Conservation (phyloP, 2,797 vertebrate genomes). For the Tenualosa thibaudeaui region DNA sequence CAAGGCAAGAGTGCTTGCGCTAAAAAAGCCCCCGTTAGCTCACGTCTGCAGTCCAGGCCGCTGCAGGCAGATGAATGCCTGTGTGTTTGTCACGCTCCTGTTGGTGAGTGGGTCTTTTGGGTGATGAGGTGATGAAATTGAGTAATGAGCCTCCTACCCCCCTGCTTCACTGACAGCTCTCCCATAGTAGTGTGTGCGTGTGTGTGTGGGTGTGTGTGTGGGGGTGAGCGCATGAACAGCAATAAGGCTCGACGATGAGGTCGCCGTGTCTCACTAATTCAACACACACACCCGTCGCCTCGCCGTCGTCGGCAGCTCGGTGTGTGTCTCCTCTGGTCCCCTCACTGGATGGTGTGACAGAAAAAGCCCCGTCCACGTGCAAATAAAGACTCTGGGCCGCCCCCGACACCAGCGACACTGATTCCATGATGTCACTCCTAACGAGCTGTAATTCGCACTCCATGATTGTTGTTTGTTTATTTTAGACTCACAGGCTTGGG, state of each 20-base stretch:
- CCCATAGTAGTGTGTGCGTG: too few relatives aligned
- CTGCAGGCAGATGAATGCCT: not conserved
- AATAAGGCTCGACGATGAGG: not conserved
- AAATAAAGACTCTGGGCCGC: not conserved
- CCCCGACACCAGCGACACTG: too few relatives aligned
- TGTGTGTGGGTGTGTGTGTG: not conserved
- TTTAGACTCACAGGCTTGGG: not conserved
- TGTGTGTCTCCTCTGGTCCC: not conserved
- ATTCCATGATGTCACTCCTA: not conserved
- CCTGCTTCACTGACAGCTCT: not conserved
- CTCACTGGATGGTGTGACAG: too few relatives aligned
- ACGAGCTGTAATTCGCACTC: not conserved
- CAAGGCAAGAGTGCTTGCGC: not conserved
- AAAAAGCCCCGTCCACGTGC: not conserved
- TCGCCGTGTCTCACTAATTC: too few relatives aligned
- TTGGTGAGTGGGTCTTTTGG: not conserved
- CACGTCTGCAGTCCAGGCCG: not conserved
- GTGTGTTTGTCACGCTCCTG: not conserved
- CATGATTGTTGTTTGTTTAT: conserved; percentile 10
- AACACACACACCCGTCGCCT: too few relatives aligned
- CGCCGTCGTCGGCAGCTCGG: not conserved
- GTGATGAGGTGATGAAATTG: not conserved
- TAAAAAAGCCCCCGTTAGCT: not conserved
- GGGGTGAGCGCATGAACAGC: not conserved
- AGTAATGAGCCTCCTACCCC: not conserved